Evolutionary conservation across 2,888 invertebrate species (phyloP), one percentile per base, ranked within the genome.

Genomic region (Thalpophila matura): DNA sequence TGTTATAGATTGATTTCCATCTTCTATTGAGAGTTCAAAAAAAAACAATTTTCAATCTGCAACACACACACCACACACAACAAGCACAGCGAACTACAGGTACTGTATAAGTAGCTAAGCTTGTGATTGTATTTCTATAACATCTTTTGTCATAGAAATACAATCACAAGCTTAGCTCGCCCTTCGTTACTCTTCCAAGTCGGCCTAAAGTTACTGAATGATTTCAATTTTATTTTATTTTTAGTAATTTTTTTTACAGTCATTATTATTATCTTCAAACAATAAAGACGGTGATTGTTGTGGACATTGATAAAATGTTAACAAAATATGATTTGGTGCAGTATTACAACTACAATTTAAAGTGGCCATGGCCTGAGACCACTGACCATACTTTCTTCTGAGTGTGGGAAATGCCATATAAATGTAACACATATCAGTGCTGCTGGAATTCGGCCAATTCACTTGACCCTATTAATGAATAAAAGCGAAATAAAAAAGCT

Each of bases 251-350:
- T 27, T 27, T 27, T 27, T 27, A 7, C 27, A 27, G 27, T 27
- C 7, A 27, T 27, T 4, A 27, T 10, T 9, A 29, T 29, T 29
- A 12, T 10, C 10, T 10, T 24, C 12, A 29, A 12, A 37, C 37
- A 2, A 9, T 9, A 35, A 58, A 16, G 31, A 64, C 54, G 58
- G 51, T 51, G 18, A 37, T 64, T 26, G 3, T 60, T 54, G 64
- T 65, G 38, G 60, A 65, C 27, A 65, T 65, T 5, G 60, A 65
- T 33, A 60, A 60, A 65, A 12, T 55, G 3, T 60, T 57, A 62
- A 62, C 46, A 40, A 57, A 57, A 33, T 12, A 62, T 1, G 62
- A 61, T 55, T 35, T 61, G 16, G 29, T 49, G 43, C 42, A 61
- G n/a, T 61, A 61, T 49, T 50, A 50, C 40, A 7, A 51, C 46